These are phyloP conservation scores for Drosophila tropicalis DNA, from an alignment of 1,140 invertebrate species.

Conservation along the genomic window DNA sequence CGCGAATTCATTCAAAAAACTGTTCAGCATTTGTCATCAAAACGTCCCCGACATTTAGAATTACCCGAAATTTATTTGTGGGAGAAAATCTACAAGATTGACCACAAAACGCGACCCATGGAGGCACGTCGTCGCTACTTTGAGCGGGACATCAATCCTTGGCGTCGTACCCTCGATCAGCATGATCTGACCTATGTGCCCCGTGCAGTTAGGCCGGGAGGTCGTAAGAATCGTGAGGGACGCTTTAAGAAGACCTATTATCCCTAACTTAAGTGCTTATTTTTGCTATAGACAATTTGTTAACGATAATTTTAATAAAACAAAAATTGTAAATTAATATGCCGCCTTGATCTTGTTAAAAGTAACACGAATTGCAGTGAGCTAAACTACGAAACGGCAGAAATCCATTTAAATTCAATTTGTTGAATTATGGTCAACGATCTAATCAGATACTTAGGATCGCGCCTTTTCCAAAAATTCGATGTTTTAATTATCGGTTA, in stretches of 20 bases:
- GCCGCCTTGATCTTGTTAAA: too few species aligned
- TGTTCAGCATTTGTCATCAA: constrained; percentile 88
- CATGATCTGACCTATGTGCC: constrained; percentile 88
- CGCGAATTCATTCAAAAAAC: constrained; percentile 87
- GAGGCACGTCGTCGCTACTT: constrained; percentile 88
- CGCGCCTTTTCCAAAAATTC: too few species aligned
- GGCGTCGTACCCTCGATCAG: constrained; percentile 86
- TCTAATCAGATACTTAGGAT: too few species aligned
- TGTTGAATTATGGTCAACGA: too few species aligned
- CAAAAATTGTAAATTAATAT: not conserved
- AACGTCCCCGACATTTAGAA: constrained; percentile 86
- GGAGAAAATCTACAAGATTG: constrained; percentile 91
- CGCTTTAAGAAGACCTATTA: constrained; percentile 87
- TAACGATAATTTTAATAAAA: constrained; percentile 11
- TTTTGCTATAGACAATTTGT: not conserved
- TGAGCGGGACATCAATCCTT: constrained; percentile 86
- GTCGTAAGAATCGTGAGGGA: constrained; percentile 84
- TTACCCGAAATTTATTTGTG: constrained; percentile 89
- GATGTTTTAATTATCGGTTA: too few species aligned
- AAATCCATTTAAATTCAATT: too few species aligned
- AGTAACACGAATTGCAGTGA: too few species aligned
- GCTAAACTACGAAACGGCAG: too few species aligned
- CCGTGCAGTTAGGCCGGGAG: constrained; percentile 85
- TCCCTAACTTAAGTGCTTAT: constrained; percentile 78
- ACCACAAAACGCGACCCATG: constrained; percentile 86